Percentiles rank a stretch among this genome's conserved stretches.
These are phyloP conservation scores for Cerastis rubricosa DNA, from an alignment of 2,888 invertebrate species.

Conservation along the genomic window DNA sequence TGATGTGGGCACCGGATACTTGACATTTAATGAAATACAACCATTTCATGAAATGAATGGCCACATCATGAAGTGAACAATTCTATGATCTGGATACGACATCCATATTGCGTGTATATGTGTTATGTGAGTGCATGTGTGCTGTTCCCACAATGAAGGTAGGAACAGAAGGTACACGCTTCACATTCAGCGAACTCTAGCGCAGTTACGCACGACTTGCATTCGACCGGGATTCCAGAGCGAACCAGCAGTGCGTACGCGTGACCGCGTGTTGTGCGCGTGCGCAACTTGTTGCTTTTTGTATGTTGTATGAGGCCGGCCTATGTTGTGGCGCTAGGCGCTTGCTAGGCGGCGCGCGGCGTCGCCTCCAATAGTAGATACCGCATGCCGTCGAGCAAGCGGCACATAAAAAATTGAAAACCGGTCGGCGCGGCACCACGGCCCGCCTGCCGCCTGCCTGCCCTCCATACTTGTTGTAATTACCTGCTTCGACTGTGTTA, in stretches of 20 bases:
- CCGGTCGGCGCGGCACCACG: constrained; percentile 38
- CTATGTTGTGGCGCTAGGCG: background rate
- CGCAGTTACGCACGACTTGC: background rate
- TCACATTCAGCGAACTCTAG: background rate
- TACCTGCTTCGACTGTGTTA: constrained; percentile 23
- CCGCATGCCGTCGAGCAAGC: background rate
- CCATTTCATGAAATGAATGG: no score
- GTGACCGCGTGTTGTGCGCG: background rate
- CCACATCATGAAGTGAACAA: no score
- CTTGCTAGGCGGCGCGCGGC: background rate
- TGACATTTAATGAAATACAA: no score
- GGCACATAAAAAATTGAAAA: constrained; percentile 41
- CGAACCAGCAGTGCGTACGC: background rate
- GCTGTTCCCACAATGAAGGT: background rate
- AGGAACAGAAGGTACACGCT: background rate
- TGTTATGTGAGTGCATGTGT: background rate
- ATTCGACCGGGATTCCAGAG: background rate
- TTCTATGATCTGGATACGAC: no score
- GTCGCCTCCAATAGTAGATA: constrained; percentile 4
- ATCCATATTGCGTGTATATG: background rate
- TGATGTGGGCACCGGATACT: no score
- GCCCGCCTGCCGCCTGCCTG: background rate
- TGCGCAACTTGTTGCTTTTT: background rate
- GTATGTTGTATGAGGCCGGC: background rate
- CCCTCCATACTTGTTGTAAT: constrained; percentile 31